A percentile compares a stretch with the other conserved stretches of the same genome.
Evolutionary conservation across 1,140 invertebrate genomes (phyloP).

Genomic region (Bombyx mori): DNA sequence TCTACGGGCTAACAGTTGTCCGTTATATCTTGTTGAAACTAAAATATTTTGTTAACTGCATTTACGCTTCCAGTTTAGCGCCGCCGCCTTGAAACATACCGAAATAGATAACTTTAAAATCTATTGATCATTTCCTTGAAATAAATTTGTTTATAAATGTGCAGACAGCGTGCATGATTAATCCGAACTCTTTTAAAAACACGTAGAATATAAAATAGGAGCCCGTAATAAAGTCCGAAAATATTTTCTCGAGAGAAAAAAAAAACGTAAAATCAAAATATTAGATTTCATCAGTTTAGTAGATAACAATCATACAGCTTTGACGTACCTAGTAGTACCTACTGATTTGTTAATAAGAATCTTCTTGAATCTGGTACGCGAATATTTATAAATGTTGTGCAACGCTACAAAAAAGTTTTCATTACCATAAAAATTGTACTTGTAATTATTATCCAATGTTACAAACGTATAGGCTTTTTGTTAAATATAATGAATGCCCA

Average conservation of each 20-base stretch:
- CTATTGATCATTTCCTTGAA: background rate
- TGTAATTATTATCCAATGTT: conserved; percentile 39
- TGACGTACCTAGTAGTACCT: background rate
- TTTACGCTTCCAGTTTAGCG: conserved; percentile 4
- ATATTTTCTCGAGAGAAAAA: background rate
- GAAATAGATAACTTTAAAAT: conserved; percentile 5
- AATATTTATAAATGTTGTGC: conserved; percentile 16
- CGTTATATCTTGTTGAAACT: conserved; percentile 31
- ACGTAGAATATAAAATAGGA: background rate
- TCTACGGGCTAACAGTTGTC: conserved; percentile 17
- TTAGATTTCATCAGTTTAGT: conserved; percentile 2
- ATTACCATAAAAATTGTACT: conserved; percentile 26
- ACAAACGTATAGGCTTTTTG: conserved; percentile 46
- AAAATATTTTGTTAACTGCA: conserved; percentile 34
- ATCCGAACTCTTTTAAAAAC: background rate
- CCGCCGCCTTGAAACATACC: conserved; percentile 4
- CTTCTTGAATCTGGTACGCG: conserved; percentile 7
- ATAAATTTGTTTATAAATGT: background rate
- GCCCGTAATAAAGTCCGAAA: background rate
- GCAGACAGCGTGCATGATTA: background rate
- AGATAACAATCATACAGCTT: conserved; percentile 4
- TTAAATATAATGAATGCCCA: conserved; percentile 49
- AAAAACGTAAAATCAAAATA: background rate
- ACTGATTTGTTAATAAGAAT: conserved; percentile 7
- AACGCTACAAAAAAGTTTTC: conserved; percentile 15